Base-by-base conservation (phyloP, 2,888 invertebrate genomes). In the Catocala nupta region DNA sequence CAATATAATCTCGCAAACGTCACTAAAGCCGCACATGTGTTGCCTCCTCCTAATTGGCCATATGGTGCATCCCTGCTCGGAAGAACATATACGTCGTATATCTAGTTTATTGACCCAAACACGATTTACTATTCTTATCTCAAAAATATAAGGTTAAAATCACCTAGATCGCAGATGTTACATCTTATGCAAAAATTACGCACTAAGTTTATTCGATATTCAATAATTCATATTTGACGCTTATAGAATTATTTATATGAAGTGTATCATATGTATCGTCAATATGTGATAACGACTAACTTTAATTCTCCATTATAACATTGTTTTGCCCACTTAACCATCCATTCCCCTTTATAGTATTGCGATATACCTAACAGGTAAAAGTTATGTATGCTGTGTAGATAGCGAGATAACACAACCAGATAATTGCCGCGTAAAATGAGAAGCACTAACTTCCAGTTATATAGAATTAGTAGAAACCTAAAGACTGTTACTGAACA, bases 31-130 rank as follows among this genome's bases (percentile, higher is more conserved):
- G 53, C 68, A 68, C 59, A 71, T 64, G 64, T 67, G 66, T 50
- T 53, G 45, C 56, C 33, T 52, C 50, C 50, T 65, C 63, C 16
- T 68, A 59, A 59, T 66, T 65, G 60, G 34, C 66, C 71, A 71
- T 65, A 65, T 71, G 71, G 47, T 64, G 63, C 63, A 66, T 49
- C 58, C 49, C 55, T 56, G 50, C 57, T 52, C 43, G 5, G 25
- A 43, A 51, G 39, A 55, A 58, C 36, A 45, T 25, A 47, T 47
- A 58, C 58, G 33, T 10, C 50, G 43, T 60, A 54, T 34, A 55
- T 51, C 51, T 49, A 42, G 48, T 48, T 48, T 39, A 45, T 44
- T 44, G 36, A 51, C 45, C 16, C 16, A 36, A 43, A 47, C 44
- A 55, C 16, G 50, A 56, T 45, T 55, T 39, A 33, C 47, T 39